These are phyloP conservation scores for Antechinus stuartii DNA, from an alignment of 2,113 vertebrate genomes.

Conservation along the genomic window DNA sequence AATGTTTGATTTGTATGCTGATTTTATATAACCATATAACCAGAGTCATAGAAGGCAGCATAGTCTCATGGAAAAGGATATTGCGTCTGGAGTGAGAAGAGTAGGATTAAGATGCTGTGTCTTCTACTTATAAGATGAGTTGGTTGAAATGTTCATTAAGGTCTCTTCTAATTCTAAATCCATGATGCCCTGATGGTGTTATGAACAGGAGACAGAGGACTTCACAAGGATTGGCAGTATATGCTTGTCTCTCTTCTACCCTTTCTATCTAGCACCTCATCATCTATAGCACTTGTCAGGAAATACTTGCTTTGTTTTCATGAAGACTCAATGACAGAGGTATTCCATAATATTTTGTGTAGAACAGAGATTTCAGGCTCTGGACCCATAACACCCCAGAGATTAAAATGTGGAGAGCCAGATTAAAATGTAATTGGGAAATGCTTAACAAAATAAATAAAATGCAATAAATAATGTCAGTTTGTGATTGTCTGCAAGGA, in stretches of 20 bases:
- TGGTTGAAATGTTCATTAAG: neutral
- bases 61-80: too few relatives aligned
- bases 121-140: neutral
- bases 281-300: neutral
- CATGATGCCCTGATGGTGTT: neutral
- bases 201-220: neutral
- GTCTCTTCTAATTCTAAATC: neutral
- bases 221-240: neutral
- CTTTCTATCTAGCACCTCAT: neutral
- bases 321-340: neutral
- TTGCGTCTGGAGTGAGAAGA: too few relatives aligned
- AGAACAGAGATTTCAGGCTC: neutral
- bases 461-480: neutral
- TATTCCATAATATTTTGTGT: neutral
- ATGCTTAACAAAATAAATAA: neutral
- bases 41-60: too few relatives aligned
- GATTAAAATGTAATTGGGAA: neutral
- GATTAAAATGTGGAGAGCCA: neutral
- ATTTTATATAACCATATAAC: too few relatives aligned
- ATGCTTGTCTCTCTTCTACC: neutral
- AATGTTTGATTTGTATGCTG: too few relatives aligned
- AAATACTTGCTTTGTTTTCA: neutral
- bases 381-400: neutral
- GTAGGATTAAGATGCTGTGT: neutral
- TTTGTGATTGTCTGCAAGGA: neutral